Evolutionary conservation across 2,888 invertebrate species (phyloP).

Genomic region (Cecidostiba fungosa): DNA sequence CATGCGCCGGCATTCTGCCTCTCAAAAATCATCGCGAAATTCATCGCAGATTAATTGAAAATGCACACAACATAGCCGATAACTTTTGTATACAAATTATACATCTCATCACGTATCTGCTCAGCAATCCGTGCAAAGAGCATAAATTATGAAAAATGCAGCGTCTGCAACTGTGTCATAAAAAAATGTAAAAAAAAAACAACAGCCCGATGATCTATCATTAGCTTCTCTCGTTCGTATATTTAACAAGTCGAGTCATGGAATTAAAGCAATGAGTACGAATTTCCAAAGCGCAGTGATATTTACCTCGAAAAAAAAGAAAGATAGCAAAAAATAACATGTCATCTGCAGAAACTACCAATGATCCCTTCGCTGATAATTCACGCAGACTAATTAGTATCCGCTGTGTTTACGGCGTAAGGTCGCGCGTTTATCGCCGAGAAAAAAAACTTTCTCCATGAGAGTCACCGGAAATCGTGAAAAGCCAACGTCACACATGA

Average conservation of each 20-base stretch:
- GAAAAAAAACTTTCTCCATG: not conserved
- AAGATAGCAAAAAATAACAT: no score
- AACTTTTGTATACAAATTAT: conserved; percentile 28
- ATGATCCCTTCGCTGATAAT: not conserved
- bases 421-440: not conserved
- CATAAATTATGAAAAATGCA: not conserved
- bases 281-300: no score
- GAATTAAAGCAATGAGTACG: no score
- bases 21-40: not conserved
- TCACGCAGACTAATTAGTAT: not conserved
- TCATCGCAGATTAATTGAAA: not conserved
- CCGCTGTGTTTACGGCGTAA: not conserved
- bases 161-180: not conserved
- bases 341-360: not conserved
- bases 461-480: conserved; percentile 22
- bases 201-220: no score
- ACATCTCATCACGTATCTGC: not conserved
- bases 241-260: no score
- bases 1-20: no score
- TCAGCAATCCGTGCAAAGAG: not conserved
- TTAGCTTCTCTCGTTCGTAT: no score
- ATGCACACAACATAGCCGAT: conserved; percentile 7
- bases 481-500: conserved; percentile 17
- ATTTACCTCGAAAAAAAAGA: not conserved
- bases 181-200: not conserved